These are phyloP conservation scores for Microchrysa polita DNA, from an alignment of 2,888 invertebrate species.

Conservation along the genomic window DNA sequence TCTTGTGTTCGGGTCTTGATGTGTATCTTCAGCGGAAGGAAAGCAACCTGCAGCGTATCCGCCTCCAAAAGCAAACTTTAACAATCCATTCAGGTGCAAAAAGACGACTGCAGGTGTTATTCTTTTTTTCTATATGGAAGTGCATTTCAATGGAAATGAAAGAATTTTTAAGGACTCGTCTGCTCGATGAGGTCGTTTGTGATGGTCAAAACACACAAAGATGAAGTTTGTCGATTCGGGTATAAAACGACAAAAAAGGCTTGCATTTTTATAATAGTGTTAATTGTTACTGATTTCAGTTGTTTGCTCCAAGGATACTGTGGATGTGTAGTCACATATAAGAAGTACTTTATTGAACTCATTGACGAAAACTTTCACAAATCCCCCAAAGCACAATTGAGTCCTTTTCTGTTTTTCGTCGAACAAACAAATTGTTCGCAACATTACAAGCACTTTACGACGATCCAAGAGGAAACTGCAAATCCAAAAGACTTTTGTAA, in stretches of 20 bases:
- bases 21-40: constrained; percentile 16
- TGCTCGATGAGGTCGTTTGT: no score
- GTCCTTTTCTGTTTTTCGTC: neutral
- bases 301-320: no score
- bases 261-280: no score
- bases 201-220: no score
- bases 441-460: constrained; percentile 1
- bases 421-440: neutral
- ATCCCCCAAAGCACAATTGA: no score
- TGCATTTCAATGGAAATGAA: neutral
- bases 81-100: constrained; percentile 14
- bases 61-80: constrained; percentile 10
- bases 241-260: no score
- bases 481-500: constrained; percentile 5
- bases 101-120: neutral
- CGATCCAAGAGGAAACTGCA: neutral
- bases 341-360: no score
- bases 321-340: no score
- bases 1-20: neutral
- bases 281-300: no score
- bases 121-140: constrained; percentile 10
- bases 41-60: constrained; percentile 24
- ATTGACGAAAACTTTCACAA: no score
- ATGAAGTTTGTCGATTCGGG: no score
- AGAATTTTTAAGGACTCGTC: neutral